These are phyloP conservation scores for Mustela erminea DNA, from an alignment of 2,797 vertebrate genomes.

Conservation along the genomic window DNA sequence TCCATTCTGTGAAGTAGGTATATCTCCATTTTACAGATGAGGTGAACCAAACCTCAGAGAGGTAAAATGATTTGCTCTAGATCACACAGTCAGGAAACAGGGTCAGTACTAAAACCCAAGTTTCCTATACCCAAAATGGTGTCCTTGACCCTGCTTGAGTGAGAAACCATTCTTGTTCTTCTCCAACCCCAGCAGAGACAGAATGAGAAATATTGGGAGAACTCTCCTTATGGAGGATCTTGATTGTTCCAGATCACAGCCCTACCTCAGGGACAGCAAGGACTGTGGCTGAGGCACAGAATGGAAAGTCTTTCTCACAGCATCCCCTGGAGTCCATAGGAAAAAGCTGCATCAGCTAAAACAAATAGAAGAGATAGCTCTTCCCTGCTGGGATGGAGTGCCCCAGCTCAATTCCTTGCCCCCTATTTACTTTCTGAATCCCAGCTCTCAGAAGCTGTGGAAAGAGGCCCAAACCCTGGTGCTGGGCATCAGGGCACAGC, in stretches of 20 bases:
- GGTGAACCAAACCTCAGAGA: background rate
- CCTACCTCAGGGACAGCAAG: background rate
- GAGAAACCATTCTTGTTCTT: background rate
- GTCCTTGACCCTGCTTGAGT: background rate
- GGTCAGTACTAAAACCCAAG: background rate
- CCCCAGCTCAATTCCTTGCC: background rate
- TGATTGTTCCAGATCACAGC: background rate
- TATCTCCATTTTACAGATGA: background rate
- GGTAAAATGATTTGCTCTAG: background rate
- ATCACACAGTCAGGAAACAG: background rate
- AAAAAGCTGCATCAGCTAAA: background rate
- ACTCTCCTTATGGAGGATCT: background rate
- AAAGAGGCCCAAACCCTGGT: background rate
- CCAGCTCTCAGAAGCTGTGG: background rate
- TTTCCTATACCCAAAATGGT: background rate
- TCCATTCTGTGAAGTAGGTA: background rate
- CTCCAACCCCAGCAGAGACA: background rate
- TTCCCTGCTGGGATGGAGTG: background rate
- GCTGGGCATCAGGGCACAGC: background rate
- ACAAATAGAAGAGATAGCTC: background rate
- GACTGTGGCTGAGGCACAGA: background rate
- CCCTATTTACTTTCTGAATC: background rate
- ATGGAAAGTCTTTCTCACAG: background rate
- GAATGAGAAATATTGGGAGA: background rate
- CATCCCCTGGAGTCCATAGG: background rate